phyloP scores from a whole-genome alignment of 2,888 invertebrate species.

The Metopia argyrocephala region DNA sequence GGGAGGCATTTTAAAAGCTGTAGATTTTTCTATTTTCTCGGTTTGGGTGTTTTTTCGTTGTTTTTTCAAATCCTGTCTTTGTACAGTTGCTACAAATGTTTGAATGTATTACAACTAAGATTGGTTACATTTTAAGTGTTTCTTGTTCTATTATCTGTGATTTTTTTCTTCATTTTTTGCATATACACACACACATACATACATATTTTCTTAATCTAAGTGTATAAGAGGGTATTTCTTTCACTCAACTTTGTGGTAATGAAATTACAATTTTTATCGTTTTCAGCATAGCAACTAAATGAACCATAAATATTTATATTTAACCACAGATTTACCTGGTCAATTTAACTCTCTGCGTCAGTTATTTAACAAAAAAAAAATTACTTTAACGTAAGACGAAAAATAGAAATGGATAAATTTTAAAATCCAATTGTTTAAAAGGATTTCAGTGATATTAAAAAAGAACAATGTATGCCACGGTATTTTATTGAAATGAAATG shows the following conservation, averaged over 20 bases:
- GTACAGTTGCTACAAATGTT: neutral
- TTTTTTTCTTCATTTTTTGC: no score
- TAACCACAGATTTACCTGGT: constrained; percentile 51
- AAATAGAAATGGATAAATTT: no score
- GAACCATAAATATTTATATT: constrained; percentile 71
- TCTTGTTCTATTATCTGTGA: neutral
- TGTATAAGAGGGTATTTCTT: no score
- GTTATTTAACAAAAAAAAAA: constrained; percentile 13
- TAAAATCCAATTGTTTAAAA: no score
- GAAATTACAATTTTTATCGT: constrained; percentile 75
- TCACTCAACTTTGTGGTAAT: constrained; percentile 68
- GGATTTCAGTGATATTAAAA: no score
- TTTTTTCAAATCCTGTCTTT: no score
- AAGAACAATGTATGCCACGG: no score
- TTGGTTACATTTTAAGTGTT: constrained; percentile 23
- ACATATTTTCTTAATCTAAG: no score
- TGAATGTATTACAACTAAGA: neutral
- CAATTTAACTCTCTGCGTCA: constrained; percentile 36
- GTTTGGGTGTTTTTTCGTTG: no score
- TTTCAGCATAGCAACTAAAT: constrained; percentile 74
- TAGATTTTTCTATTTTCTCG: constrained; percentile 25
- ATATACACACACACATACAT: no score
- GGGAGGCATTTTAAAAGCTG: constrained; percentile 9
- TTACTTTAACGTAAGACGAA: constrained; percentile 4
- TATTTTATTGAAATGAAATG: no score